Evolutionary conservation across 2,113 vertebrate genomes (phyloP).

Genomic region (Mastomys coucha): DNA sequence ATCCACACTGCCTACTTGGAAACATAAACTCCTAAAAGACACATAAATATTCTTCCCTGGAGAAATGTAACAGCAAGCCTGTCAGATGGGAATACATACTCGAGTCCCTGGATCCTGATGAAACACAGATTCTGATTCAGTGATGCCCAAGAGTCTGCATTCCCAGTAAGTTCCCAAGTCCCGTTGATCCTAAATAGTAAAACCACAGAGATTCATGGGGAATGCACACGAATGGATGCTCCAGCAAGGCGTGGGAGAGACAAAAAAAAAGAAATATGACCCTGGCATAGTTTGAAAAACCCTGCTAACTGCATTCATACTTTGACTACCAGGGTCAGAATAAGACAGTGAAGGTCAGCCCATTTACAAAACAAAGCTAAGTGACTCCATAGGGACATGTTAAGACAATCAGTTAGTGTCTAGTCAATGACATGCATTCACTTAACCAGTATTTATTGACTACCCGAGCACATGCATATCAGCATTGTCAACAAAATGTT

Average conservation of each 20-base stretch:
- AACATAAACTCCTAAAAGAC: not conserved
- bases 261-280: not conserved
- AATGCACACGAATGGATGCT: not conserved
- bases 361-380: not conserved
- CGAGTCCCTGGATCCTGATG: not conserved
- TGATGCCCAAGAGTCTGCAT: not conserved
- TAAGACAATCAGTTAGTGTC: not conserved
- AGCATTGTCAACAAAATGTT: not conserved
- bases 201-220: not conserved
- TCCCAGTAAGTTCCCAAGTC: not conserved
- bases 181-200: not conserved
- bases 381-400: not conserved
- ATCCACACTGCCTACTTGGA: not conserved
- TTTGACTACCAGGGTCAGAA: constrained; percentile 3
- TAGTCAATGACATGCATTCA: not conserved
- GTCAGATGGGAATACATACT: not conserved
- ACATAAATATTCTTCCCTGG: not conserved
- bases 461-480: not conserved
- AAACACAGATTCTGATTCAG: not conserved
- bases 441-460: not conserved
- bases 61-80: not conserved
- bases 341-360: not conserved
- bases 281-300: not conserved
- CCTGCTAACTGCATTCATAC: not conserved
- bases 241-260: not conserved